Evolutionary conservation across 2,113 vertebrate species (phyloP), one percentile per base, ranked within the genome.

Genomic region (Tamias sibiricus): DNA sequence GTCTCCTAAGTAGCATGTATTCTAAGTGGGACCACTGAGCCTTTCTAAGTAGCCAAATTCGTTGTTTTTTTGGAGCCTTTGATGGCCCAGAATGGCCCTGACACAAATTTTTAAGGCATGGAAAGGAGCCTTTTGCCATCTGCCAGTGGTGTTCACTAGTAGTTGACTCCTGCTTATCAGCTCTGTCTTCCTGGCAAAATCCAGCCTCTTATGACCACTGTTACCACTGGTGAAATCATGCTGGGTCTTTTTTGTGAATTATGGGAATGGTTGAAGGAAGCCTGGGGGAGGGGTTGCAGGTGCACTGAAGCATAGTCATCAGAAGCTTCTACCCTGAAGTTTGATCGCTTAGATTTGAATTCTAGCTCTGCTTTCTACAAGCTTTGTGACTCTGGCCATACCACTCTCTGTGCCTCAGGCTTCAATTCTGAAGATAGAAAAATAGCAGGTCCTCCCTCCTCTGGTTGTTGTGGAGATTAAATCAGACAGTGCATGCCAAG

Each of bases 231-330:
- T 42, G 47, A 68, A 69, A 8, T 42, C 35, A 28, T 28, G 37
- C 42, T 0, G 2, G 14, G 42, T 69, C 54, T 62, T 68, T 85
- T n/a, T 68, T 62, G 0, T 11, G 74, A 40, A 16, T 47, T 57
- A 1, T 0, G 14, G 57, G 32, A 64, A 42, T 80, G 26, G 4
- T 2, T 2, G 4, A 44, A 8, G 49, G 44, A 37, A 66, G 20
- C 20, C 19, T n/a, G 24, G 20, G 10, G 35, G 62, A 26, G 32
- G 8, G 0, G 10, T 19, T 57, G 9, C 47, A 24, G 17, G 35
- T 8, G 3, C 11, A 0, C 37, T 13, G 7, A 17, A 32, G 44
- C 42, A 2, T 32, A 0, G 4, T 44, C 32, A 13, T 32, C 8
- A 22, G 16, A 47, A 68, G 11, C 49, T 1, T 12, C 7, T 12